These are phyloP conservation scores for Chrysodeixis includens DNA, from an alignment of 2,888 invertebrate genomes.

Conservation along the genomic window DNA sequence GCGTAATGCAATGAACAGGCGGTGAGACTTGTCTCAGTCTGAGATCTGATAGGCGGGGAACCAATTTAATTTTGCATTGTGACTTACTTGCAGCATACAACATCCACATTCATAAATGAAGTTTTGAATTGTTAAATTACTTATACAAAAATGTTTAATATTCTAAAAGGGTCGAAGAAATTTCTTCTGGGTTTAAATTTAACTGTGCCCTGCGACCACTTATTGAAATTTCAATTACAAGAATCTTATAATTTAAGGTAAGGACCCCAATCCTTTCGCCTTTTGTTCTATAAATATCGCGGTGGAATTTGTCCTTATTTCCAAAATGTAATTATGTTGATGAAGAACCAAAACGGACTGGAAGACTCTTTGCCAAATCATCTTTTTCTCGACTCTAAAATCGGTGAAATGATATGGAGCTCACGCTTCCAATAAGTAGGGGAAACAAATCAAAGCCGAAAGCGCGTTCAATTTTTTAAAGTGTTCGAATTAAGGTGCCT, in stretches of 20 bases:
- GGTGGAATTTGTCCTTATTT: neutral
- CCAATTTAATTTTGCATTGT: too few species aligned
- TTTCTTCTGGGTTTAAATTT: too few species aligned
- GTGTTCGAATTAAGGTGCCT: constrained; percentile 75
- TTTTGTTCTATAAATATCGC: neutral
- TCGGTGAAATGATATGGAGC: constrained; percentile 29
- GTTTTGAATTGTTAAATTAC: too few species aligned
- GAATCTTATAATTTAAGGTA: constrained; percentile 2
- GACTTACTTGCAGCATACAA: too few species aligned
- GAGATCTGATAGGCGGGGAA: too few species aligned
- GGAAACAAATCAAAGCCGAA: constrained; percentile 63
- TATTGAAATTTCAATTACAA: neutral
- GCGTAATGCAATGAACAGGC: too few species aligned
- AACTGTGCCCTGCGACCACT: neutral
- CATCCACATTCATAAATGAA: too few species aligned
- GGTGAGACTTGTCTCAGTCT: too few species aligned
- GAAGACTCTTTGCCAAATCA: constrained; percentile 19
- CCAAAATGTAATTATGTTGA: constrained; percentile 11
- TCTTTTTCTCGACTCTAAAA: constrained; percentile 24
- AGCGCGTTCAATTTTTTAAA: constrained; percentile 60
- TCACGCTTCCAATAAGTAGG: constrained; percentile 41
- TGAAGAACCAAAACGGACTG: constrained; percentile 10
- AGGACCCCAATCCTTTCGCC: neutral
- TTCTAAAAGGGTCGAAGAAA: too few species aligned
- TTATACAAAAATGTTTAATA: too few species aligned